phyloP scores from a whole-genome alignment of 64 coral and sea anemone species.

The Pocillopora damicornis region DNA sequence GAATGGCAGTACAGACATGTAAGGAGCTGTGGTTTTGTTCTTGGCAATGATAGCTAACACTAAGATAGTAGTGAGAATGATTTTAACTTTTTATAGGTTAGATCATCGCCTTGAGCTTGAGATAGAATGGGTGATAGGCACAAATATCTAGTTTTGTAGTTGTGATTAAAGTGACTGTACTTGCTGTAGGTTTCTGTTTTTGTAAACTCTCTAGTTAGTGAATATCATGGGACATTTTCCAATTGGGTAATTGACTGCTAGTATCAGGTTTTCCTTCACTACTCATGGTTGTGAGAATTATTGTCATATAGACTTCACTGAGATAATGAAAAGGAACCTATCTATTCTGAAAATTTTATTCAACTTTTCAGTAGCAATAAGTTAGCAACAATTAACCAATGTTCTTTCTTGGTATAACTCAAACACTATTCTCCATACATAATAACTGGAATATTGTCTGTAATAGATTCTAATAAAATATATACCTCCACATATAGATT shows the following conservation, averaged over 20 bases:
- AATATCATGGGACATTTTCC: not conserved
- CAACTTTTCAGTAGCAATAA: conserved; percentile 13
- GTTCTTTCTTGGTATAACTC: conserved; percentile 15
- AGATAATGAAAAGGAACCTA: not conserved
- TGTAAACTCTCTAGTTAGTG: not conserved
- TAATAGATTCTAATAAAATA: conserved; percentile 19
- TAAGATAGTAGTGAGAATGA: not conserved
- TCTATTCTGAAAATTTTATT: not conserved
- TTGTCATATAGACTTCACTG: conserved; percentile 17
- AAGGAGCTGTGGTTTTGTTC: conserved; percentile 13
- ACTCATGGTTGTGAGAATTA: conserved; percentile 5
- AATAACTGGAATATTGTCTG: conserved; percentile 20
- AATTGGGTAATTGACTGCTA: conserved; percentile 9
- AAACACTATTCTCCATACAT: not conserved
- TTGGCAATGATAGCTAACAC: conserved; percentile 8
- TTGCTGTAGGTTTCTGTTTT: not conserved
- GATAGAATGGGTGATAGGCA: not conserved
- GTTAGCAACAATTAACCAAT: not conserved
- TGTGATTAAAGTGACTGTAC: conserved; percentile 13
- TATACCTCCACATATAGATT: not conserved
- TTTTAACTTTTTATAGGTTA: not conserved
- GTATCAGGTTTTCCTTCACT: too few relatives aligned
- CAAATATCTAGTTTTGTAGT: conserved; percentile 6
- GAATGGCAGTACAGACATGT: conserved; percentile 22
- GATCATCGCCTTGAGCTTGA: not conserved